These are phyloP conservation scores for Carabus problematicus DNA, from an alignment of 2,888 invertebrate genomes.

Conservation along the genomic window DNA sequence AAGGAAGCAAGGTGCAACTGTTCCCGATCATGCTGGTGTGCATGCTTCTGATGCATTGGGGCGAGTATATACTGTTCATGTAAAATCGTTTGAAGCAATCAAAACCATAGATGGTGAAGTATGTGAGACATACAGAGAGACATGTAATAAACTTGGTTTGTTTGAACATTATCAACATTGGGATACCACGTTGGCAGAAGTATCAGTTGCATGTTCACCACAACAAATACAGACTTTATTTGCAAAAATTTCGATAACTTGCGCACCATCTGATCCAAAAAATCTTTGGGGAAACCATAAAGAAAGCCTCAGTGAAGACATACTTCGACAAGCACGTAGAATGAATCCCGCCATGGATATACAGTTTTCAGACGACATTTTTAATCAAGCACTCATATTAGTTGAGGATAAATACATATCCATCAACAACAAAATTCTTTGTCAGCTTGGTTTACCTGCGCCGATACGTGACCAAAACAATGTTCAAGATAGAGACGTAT, in stretches of 20 bases:
- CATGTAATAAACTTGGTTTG: constrained; percentile 3
- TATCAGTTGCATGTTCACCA: constrained; percentile 27
- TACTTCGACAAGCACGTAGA: constrained; percentile 37
- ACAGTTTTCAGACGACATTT: background rate
- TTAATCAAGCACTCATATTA: background rate
- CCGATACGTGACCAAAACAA: no score
- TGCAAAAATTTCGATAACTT: constrained; percentile 47
- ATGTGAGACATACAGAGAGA: constrained; percentile 8
- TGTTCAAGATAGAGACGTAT: background rate
- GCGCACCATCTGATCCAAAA: constrained; percentile 47
- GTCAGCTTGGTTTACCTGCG: background rate
- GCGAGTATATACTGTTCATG: constrained; percentile 44
- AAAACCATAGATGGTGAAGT: constrained; percentile 17
- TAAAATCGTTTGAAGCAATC: constrained; percentile 47
- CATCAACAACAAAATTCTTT: background rate
- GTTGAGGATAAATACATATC: constrained; percentile 2
- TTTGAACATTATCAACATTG: constrained; percentile 47
- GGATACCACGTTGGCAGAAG: constrained; percentile 46
- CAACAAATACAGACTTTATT: constrained; percentile 46
- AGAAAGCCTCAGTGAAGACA: constrained; percentile 47
- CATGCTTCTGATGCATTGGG: constrained; percentile 39
- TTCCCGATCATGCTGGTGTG: constrained; percentile 21
- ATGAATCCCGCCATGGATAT: no score
- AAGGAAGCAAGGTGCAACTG: constrained; percentile 44
- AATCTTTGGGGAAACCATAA: constrained; percentile 48